Percentiles rank a stretch among this genome's conserved stretches.
Conservation (phyloP, 2,113 vertebrate genomes). For the Triplophysa siluroides region DNA sequence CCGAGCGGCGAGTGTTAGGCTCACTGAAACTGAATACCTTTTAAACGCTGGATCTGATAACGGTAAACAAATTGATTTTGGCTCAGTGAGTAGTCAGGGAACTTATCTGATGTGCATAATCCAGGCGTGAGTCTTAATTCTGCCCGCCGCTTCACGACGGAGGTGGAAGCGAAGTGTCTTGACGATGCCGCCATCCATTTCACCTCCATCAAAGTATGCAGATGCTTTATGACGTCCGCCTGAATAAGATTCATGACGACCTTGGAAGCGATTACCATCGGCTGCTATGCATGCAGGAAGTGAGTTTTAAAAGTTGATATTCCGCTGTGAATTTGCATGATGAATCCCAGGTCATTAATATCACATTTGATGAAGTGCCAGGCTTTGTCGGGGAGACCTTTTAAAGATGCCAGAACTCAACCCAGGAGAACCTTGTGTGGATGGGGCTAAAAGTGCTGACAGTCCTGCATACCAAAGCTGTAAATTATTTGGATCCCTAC, state of each 20-base stretch:
- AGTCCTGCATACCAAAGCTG: conserved; percentile 34
- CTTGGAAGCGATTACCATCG: conserved; percentile 48
- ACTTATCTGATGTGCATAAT: conserved; percentile 54
- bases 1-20: not conserved
- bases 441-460: conserved; percentile 23
- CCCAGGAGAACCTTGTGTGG: conserved; percentile 20
- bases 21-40: conserved; percentile 29
- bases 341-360: conserved; percentile 56
- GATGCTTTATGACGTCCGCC: conserved; percentile 48
- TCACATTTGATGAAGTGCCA: conserved; percentile 51
- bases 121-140: conserved; percentile 33
- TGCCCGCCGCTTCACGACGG: conserved; percentile 15
- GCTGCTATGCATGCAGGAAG: conserved; percentile 30
- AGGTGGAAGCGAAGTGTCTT: conserved; percentile 21
- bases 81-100: conserved; percentile 56
- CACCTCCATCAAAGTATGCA: conserved; percentile 41
- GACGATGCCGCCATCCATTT: conserved; percentile 39
- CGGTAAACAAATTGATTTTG: conserved; percentile 59
- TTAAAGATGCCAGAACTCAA: conserved; percentile 37
- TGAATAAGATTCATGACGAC: conserved; percentile 55
- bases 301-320: conserved; percentile 36
- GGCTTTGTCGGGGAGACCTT: conserved; percentile 41
- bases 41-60: conserved; percentile 56
- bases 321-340: conserved; percentile 52
- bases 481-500: conserved; percentile 46